Evolutionary conservation across 2,797 vertebrate species (phyloP).

Genomic region (Phrynocephalus forsythii): DNA sequence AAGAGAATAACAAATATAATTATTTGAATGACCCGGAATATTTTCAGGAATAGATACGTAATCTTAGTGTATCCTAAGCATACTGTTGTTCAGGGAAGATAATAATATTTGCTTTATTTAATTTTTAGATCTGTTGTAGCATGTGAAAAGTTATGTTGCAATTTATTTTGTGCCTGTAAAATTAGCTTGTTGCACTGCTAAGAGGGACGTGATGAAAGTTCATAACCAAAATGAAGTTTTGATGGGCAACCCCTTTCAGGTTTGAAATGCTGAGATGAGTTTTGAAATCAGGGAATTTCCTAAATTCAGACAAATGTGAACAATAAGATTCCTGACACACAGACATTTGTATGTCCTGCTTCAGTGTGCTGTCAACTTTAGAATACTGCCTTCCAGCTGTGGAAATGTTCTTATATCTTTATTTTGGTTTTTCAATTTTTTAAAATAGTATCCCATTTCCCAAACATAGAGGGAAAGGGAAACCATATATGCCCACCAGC

Average conservation of each 20-base stretch:
- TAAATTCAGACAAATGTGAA: slow-evolving; percentile 27
- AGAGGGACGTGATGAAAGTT: slow-evolving; percentile 20
- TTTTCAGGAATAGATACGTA: slow-evolving; percentile 34
- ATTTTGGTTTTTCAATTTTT: background rate
- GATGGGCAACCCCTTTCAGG: background rate
- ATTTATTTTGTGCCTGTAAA: too few relatives aligned
- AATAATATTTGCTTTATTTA: slow-evolving; percentile 7
- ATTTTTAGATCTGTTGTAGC: slow-evolving; percentile 32
- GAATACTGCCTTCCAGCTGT: background rate
- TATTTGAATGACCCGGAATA: slow-evolving; percentile 30
- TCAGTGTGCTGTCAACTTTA: background rate
- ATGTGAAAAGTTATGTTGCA: slow-evolving; percentile 2
- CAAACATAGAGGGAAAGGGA: too few relatives aligned
- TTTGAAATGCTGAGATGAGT: slow-evolving; percentile 19
- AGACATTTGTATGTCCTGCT: slow-evolving; percentile 14
- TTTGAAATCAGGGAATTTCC: slow-evolving; percentile 19
- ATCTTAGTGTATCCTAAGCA: slow-evolving; percentile 45
- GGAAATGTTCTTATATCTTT: background rate
- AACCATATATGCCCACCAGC: too few relatives aligned
- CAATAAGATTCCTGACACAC: background rate
- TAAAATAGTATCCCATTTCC: too few relatives aligned
- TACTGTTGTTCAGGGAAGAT: background rate
- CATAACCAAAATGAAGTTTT: background rate
- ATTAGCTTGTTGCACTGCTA: background rate
- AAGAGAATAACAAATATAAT: slow-evolving; percentile 6